Conservation (phyloP, 2,797 vertebrate genomes). For the Lindbergichthys nudifrons region DNA sequence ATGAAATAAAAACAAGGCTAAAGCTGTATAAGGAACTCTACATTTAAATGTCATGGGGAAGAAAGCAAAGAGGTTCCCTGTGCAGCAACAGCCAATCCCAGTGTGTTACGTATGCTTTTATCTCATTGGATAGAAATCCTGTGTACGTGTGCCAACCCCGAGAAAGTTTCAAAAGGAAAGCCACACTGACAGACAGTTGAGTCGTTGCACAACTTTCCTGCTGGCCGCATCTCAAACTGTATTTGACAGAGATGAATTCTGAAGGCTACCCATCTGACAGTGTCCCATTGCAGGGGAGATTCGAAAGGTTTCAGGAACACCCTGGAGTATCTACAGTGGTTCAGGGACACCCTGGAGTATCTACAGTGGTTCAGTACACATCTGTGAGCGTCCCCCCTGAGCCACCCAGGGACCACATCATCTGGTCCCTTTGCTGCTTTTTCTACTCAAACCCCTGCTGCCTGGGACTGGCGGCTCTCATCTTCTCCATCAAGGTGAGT, state of each 20-base stretch:
- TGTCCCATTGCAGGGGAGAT: neutral
- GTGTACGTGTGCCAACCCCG: no score
- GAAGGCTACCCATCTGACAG: accelerated
- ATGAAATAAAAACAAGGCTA: no score
- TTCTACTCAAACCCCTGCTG: constrained; percentile 16
- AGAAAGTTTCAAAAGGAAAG: no score
- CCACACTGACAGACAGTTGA: neutral
- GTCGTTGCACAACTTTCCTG: neutral
- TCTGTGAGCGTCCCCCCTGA: constrained; percentile 4
- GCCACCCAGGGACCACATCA: constrained; percentile 40
- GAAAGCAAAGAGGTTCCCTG: no score
- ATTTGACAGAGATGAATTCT: constrained; percentile 12
- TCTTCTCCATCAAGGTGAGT: constrained; percentile 59
- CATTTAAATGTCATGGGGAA: no score
- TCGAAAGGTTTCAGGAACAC: neutral
- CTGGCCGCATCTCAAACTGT: neutral
- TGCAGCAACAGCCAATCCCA: no score
- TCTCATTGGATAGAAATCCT: no score
- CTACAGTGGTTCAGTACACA: neutral
- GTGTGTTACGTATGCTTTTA: no score
- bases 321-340: accelerated
- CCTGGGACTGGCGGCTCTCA: constrained; percentile 54
- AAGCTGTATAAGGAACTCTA: no score
- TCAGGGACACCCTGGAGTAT: no score
- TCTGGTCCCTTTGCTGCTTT: constrained; percentile 60